Percentiles rank a stretch among this genome's conserved stretches.
Evolutionary conservation across 2,113 vertebrate species (phyloP).

Genomic region (Aldabrachelys gigantea): DNA sequence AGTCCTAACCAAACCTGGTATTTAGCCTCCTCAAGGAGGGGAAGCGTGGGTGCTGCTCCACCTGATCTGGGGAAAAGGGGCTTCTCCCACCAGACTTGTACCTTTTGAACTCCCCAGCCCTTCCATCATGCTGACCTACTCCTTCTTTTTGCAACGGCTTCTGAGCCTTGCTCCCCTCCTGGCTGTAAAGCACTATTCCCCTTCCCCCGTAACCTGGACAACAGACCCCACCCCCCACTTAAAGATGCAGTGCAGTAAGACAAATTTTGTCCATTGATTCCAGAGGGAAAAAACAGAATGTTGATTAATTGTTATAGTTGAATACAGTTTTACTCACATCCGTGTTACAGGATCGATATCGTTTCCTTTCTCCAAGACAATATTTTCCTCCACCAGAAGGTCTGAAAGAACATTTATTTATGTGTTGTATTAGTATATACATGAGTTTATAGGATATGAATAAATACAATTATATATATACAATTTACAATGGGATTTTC

Average conservation of each 20-base stretch:
- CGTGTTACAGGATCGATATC: slow-evolving; percentile 96
- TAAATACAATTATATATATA: not conserved
- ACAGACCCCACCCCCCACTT: not conserved
- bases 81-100: not conserved
- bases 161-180: not conserved
- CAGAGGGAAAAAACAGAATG: not conserved
- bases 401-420: slow-evolving; percentile 82
- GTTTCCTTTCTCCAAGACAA: slow-evolving; percentile 96
- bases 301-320: slow-evolving; percentile 8
- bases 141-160: not conserved
- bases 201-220: not conserved
- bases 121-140: not conserved
- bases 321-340: slow-evolving; percentile 88
- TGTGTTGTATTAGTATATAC: not conserved
- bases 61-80: not conserved
- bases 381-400: slow-evolving; percentile 98
- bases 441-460: not conserved
- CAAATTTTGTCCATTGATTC: not conserved
- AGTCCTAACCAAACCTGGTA: not conserved
- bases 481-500: slow-evolving; percentile 6
- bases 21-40: not conserved
- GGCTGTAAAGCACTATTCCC: not conserved
- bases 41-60: not conserved
- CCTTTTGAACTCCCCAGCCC: not conserved
- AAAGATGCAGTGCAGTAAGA: not conserved